Conservation (phyloP, 2,797 vertebrate genomes). For the Manis pentadactyla region DNA sequence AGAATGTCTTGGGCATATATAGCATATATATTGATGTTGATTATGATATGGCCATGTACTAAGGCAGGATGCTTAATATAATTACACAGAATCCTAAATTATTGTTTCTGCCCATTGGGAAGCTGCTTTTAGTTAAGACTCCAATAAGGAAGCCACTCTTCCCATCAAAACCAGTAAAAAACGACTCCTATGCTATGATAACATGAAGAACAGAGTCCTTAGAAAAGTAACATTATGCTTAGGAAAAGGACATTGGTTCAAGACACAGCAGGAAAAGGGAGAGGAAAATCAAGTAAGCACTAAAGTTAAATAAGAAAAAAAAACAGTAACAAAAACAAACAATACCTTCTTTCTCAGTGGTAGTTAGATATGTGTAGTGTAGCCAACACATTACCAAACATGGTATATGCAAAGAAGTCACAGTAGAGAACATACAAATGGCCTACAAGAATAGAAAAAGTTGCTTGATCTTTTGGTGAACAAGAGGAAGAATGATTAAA, state of each 20-base stretch:
- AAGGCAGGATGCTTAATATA: not conserved
- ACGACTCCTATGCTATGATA: not conserved
- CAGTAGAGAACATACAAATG: not conserved
- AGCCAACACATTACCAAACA: not conserved
- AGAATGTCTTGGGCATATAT: not conserved
- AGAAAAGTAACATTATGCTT: not conserved
- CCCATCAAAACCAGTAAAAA: conserved; percentile 1
- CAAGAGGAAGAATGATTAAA: conserved; percentile 8
- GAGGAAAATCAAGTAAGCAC: not conserved
- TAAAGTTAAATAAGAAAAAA: not conserved
- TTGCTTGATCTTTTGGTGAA: not conserved
- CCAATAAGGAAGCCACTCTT: not conserved
- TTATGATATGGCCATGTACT: not conserved
- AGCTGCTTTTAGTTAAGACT: not conserved
- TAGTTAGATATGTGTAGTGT: not conserved
- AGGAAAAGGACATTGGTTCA: not conserved
- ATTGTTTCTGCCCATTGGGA: not conserved
- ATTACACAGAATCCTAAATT: not conserved
- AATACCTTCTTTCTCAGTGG: not conserved
- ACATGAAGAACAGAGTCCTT: not conserved
- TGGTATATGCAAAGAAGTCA: not conserved
- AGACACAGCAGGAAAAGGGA: not conserved
- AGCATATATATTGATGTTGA: not conserved
- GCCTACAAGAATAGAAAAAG: not conserved
- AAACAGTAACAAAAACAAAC: not conserved